Evolutionary conservation across 2,888 invertebrate species (phyloP), one percentile per base, ranked within the genome.

Genomic region (Apamea crenata): DNA sequence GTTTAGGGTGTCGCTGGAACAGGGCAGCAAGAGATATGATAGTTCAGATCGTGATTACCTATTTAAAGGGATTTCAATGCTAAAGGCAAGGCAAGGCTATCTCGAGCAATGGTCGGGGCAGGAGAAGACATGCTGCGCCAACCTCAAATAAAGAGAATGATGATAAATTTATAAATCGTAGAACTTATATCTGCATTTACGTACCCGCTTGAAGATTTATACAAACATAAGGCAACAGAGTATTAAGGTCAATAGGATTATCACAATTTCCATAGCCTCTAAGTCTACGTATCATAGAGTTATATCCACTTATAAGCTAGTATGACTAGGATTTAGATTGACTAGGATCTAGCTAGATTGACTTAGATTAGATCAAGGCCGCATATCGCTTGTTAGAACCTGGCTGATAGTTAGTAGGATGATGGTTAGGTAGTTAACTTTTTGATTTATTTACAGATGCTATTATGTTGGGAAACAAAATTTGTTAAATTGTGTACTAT

Each of bases 181-280:
- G 21, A 25, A 6, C 53, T 53, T 66, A 63, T 25, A 44, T 73
- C 44, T 25, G 10, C 29, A 16, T 73, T 29, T n/a, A n/a, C 25
- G 7, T 21, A 5, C 53, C 50, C 2, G 10, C 36, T 14, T 61
- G 40, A n/a, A 21, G 21, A 61, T n/a, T 29, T 44, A 25, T 16
- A 47, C 21, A 29, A 25, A 25, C 16, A 14, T 50, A 21, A n/a
- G 7, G 2, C 50, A 71, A 21, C 4, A 36, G 8, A 14, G 36
- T 36, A 69, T 32, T 8, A n/a, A n/a, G 21, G 21, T n/a, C 50
- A 36, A 71, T 50, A 50, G 8, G 72, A 50, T 74, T 72, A 74
- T 36, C 21, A 71, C 36, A 70, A 70, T 71, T 32, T 74, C n/a
- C 18, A 74, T 69, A 47, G 44, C 47, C 25, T 32, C 25, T 68